Evolutionary conservation across 2,888 invertebrate genomes (phyloP).

Genomic region (Orthosia gracilis): DNA sequence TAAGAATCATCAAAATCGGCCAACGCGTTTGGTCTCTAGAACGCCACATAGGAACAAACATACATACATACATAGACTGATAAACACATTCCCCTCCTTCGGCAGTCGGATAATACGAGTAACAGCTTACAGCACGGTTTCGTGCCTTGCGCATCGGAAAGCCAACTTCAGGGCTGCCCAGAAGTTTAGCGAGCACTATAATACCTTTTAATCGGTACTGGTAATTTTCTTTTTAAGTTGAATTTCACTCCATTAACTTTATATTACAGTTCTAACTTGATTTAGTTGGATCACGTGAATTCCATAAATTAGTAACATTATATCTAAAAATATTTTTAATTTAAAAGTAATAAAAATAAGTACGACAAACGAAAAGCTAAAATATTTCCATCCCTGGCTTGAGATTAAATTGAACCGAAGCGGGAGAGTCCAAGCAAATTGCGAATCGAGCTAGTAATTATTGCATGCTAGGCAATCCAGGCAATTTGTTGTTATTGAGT

Average conservation of each 20-base stretch:
- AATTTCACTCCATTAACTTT: constrained; percentile 11
- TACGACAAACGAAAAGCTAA: background rate
- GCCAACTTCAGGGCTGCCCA: no score
- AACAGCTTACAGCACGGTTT: no score
- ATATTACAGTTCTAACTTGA: background rate
- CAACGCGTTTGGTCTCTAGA: no score
- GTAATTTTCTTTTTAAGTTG: background rate
- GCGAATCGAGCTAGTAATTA: constrained; percentile 5
- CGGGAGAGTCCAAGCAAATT: constrained; percentile 11
- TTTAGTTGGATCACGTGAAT: background rate
- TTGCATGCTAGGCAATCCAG: background rate
- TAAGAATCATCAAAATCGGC: no score
- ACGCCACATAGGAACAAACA: no score
- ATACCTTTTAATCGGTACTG: background rate
- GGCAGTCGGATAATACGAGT: no score
- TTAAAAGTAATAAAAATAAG: background rate
- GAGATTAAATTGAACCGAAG: constrained; percentile 30
- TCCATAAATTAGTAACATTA: background rate
- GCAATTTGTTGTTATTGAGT: background rate
- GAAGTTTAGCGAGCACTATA: no score
- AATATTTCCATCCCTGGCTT: background rate
- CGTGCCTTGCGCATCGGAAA: no score
- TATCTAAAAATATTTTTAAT: background rate
- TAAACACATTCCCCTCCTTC: no score
- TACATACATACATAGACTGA: no score